Evolutionary conservation across 2,888 invertebrate genomes (phyloP), one percentile per base, ranked within the genome.

Genomic region (Athalia circularis): DNA sequence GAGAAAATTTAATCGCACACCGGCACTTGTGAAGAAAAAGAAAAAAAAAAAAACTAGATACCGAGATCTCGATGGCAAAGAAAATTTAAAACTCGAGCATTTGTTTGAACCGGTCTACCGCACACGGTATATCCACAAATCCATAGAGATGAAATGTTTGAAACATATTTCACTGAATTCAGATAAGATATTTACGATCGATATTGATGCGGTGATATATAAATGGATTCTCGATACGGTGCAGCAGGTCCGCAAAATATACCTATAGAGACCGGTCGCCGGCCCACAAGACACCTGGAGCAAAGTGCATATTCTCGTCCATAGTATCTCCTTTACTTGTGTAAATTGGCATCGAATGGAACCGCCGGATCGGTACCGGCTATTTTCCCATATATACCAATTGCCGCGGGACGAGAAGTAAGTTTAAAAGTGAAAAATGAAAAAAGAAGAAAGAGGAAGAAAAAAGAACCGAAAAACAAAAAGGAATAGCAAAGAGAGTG

Each of bases 231-330:
- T 45, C 15, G 62, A 29, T 47, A n/a, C 43, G 45, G 47, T 62
- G 75, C 13, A 50, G 15, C 64, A 64, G 50, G 75, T 75, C 62
- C 62, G 52, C 15, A n/a, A 64, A 64, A 75, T 75, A 61, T n/a
- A 29, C 48, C 8, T 65, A 75, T 11, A 68, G 52, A 6, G 62
- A 13, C n/a, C 52, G 50, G 75, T 61, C 62, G n/a, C 52, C 75
- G 75, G 52, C 52, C 61, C 75, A 75, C 64, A 47, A 59, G 72
- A 50, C 72, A 62, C 75, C 75, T 64, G 75, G 45, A 62, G 75
- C 75, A 75, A 75, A 75, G 75, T 75, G 75, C 75, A 75, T 61
- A 75, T 75, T 62, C 75, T 75, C 62, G 75, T 75, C 61, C 52
- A 29, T 61, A 75, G 75, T 75, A 75, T 75, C 75, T 75, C 62